phyloP scores from a whole-genome alignment of 2,797 vertebrate genomes.

The Threskiornis aethiopicus region DNA sequence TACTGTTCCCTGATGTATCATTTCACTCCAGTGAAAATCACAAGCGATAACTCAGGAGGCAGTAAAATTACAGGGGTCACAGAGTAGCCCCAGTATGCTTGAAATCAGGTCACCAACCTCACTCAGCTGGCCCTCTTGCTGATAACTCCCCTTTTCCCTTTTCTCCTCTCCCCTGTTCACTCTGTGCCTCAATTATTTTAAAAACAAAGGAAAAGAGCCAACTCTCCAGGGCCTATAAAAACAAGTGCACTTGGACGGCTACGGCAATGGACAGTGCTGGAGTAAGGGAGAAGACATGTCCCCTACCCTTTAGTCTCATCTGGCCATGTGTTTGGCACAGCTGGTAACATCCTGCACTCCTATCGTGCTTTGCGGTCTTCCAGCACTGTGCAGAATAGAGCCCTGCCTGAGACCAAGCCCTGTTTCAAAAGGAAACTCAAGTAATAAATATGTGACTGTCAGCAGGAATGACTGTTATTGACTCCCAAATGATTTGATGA shows the following conservation, averaged over 20 bases:
- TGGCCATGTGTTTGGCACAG: background rate
- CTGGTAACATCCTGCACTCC: background rate
- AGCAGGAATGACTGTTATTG: background rate
- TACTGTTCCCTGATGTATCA: conserved; percentile 33
- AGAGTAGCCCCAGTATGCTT: background rate
- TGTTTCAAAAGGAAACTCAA: background rate
- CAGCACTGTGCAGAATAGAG: background rate
- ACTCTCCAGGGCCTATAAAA: background rate
- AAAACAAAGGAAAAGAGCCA: background rate
- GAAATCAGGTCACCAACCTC: conserved; percentile 33
- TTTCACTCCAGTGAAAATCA: conserved; percentile 56
- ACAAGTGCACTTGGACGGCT: background rate
- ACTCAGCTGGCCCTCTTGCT: conserved; percentile 30
- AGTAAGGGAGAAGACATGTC: background rate
- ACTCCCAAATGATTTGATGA: background rate
- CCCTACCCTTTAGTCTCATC: background rate
- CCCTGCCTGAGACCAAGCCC: background rate
- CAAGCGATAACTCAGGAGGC: conserved; percentile 49
- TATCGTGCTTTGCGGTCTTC: background rate
- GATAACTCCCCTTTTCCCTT: background rate
- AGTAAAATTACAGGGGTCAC: conserved; percentile 37
- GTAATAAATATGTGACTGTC: background rate
- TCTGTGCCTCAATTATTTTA: background rate
- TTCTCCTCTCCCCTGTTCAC: background rate
- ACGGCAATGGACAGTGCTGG: background rate